Evolutionary conservation across 64 coral and sea anemone genomes (phyloP).

Genomic region (Pocillopora verrucosa): DNA sequence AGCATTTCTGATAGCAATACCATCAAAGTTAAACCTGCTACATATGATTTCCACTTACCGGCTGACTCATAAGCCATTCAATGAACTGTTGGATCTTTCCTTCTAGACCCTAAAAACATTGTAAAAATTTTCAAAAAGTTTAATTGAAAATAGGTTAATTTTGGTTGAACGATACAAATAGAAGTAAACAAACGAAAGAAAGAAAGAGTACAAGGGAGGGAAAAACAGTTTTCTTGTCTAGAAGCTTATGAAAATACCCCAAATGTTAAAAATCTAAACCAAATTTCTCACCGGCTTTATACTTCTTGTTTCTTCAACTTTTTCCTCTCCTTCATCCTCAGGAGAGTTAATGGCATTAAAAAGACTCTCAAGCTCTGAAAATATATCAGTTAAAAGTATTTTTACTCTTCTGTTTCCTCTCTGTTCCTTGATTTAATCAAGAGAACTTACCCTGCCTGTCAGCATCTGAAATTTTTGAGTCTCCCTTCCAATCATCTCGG

Average conservation of each 20-base stretch:
- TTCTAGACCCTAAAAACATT: constrained; percentile 29
- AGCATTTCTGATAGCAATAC: neutral
- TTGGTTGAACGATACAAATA: neutral
- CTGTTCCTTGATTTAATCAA: neutral
- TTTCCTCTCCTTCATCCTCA: constrained; percentile 64
- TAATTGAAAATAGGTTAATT: neutral
- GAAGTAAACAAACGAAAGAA: neutral
- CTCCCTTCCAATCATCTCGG: constrained; percentile 94
- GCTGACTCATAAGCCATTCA: constrained; percentile 90
- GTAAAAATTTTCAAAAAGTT: neutral
- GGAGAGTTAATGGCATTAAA: constrained; percentile 88
- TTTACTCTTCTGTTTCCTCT: neutral
- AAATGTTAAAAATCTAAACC: neutral
- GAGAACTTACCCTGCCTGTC: constrained; percentile 71
- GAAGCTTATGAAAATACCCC: neutral
- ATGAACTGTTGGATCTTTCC: constrained; percentile 88
- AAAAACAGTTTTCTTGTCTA: neutral
- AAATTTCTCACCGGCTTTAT: constrained; percentile 59
- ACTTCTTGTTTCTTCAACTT: constrained; percentile 76
- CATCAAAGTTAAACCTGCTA: neutral
- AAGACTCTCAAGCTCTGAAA: constrained; percentile 81
- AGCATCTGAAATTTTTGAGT: constrained; percentile 93
- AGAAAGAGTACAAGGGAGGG: neutral
- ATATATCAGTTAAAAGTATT: neutral
- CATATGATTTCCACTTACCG: constrained; percentile 50